phyloP scores from a whole-genome alignment of 92 coral and sea anemone genomes.

The Parazoanthus atlanticus region DNA sequence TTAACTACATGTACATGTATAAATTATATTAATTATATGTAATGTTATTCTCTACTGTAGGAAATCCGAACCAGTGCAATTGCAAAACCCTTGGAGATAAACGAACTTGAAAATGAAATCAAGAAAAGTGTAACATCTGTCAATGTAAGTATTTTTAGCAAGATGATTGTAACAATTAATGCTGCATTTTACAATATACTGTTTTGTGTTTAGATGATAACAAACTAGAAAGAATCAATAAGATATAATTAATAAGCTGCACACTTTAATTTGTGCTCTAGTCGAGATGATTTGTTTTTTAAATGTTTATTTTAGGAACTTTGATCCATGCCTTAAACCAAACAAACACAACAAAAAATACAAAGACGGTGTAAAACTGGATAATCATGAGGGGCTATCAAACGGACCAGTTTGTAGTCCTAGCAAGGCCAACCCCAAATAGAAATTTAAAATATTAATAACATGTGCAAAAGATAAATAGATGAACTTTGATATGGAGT shows the following conservation, averaged over 20 bases:
- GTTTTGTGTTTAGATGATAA: too few relatives aligned
- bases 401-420: too few relatives aligned
- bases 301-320: background rate
- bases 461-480: too few relatives aligned
- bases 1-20: background rate
- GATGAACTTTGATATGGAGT: too few relatives aligned
- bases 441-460: too few relatives aligned
- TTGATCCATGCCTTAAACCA: too few relatives aligned
- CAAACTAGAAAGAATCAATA: background rate
- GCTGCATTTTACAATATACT: background rate
- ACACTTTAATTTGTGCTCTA: background rate
- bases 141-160: slow-evolving; percentile 61
- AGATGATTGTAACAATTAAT: background rate
- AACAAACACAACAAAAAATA: too few relatives aligned
- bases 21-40: background rate
- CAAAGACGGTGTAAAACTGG: too few relatives aligned
- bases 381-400: too few relatives aligned
- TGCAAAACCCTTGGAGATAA: slow-evolving; percentile 94
- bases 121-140: slow-evolving; percentile 83
- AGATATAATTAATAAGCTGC: background rate
- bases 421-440: too few relatives aligned
- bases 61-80: slow-evolving; percentile 92
- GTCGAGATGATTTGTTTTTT: background rate
- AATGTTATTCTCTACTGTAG: slow-evolving; percentile 27
- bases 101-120: slow-evolving; percentile 96